Evolutionary conservation across 2,888 invertebrate genomes (phyloP).

Genomic region (Xanthia togata): DNA sequence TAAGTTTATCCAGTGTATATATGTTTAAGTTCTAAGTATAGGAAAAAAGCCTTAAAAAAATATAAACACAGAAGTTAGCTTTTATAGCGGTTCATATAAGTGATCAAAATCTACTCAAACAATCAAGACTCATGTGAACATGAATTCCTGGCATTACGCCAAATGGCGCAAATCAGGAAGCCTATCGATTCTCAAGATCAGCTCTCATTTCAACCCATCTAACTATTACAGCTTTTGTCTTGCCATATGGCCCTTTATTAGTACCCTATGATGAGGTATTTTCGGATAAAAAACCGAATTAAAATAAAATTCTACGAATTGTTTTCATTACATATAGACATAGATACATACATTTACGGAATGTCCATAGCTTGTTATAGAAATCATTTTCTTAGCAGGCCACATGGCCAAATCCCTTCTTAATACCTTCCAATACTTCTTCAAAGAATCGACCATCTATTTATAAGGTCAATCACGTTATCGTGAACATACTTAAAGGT

Average conservation of each 20-base stretch:
- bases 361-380: background rate
- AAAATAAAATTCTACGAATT: too few relatives aligned
- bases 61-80: background rate
- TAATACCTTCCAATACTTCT: slow-evolving; percentile 37
- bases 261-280: background rate
- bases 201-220: background rate
- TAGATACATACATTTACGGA: background rate
- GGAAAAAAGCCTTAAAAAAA: too few relatives aligned
- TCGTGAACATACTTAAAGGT: slow-evolving; percentile 74
- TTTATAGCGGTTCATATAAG: background rate
- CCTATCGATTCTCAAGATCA: slow-evolving; percentile 22
- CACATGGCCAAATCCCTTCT: slow-evolving; percentile 22
- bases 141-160: slow-evolving; percentile 5
- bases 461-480: slow-evolving; percentile 78
- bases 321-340: too few relatives aligned
- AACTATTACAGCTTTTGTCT: background rate
- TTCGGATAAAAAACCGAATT: too few relatives aligned
- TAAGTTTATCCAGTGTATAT: too few relatives aligned
- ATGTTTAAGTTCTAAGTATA: too few relatives aligned
- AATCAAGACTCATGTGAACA: background rate
- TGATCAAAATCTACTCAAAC: slow-evolving; percentile 22
- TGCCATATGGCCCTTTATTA: background rate
- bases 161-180: slow-evolving; percentile 20
- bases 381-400: background rate
- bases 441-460: slow-evolving; percentile 61